Evolutionary conservation across 2,888 invertebrate species (phyloP).

Genomic region (Artemia sinica): DNA sequence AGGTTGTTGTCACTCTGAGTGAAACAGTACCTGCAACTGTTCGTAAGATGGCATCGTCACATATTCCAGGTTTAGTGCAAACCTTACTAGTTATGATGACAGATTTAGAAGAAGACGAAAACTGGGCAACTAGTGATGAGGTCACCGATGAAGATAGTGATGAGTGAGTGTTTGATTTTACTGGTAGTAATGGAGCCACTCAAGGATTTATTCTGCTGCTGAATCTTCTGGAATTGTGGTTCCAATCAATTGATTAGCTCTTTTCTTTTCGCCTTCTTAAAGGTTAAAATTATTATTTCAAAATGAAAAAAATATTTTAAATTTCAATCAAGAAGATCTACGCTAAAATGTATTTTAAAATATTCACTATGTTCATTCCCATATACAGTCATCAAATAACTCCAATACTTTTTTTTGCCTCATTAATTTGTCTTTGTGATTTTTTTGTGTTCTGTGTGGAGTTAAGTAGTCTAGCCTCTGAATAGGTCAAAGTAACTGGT

Average conservation of each 20-base stretch:
- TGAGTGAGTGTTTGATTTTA: constrained; percentile 33
- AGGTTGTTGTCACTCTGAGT: constrained; percentile 65
- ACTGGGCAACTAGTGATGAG: constrained; percentile 69
- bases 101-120: constrained; percentile 75
- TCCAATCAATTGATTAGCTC: neutral
- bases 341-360: no score
- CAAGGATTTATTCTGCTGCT: neutral
- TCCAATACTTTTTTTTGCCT: no score
- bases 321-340: no score
- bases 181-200: neutral
- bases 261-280: neutral
- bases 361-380: no score
- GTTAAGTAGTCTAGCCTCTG: no score
- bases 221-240: neutral
- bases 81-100: constrained; percentile 84
- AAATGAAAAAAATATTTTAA: no score
- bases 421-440: no score
- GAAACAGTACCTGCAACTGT: constrained; percentile 95
- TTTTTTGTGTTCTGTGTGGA: no score
- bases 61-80: constrained; percentile 60
- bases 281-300: no score
- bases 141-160: constrained; percentile 82
- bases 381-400: no score
- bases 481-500: no score
- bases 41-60: constrained; percentile 70